phyloP scores from a whole-genome alignment of 1,140 invertebrate genomes.

The Trachelipus rathkii region DNA sequence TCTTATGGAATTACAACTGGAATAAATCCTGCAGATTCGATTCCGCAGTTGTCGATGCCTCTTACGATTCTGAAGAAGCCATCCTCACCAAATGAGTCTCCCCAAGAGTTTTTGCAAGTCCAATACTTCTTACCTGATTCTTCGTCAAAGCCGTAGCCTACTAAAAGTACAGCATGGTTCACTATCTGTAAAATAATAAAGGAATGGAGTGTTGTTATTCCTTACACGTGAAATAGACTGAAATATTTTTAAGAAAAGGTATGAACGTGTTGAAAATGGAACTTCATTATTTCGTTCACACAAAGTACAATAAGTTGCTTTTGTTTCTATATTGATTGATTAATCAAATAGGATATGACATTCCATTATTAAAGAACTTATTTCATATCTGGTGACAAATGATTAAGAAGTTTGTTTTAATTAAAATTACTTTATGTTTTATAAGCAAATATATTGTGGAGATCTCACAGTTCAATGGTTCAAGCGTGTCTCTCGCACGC shows the following conservation, averaged over 20 bases:
- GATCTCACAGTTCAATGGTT: too few species aligned
- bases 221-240: slow-evolving; percentile 51
- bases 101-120: slow-evolving; percentile 58
- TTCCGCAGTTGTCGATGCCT: slow-evolving; percentile 55
- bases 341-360: too few species aligned
- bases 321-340: too few species aligned
- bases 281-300: not conserved
- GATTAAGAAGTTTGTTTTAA: too few species aligned
- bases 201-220: not conserved
- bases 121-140: slow-evolving; percentile 50
- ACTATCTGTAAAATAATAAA: slow-evolving; percentile 37
- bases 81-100: slow-evolving; percentile 56
- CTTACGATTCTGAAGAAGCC: slow-evolving; percentile 55
- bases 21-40: not conserved
- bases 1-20: too few species aligned
- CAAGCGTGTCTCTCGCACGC: too few species aligned
- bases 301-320: too few species aligned
- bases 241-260: slow-evolving; percentile 50
- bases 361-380: too few species aligned
- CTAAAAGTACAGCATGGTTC: slow-evolving; percentile 56
- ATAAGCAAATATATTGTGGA: too few species aligned
- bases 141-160: slow-evolving; percentile 54
- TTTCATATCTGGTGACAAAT: too few species aligned
- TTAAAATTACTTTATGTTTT: too few species aligned
- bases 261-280: not conserved